Percentiles rank a stretch among this genome's conserved stretches.
These are phyloP conservation scores for Cybosia mesomella DNA, from an alignment of 2,888 invertebrate species.

Conservation along the genomic window DNA sequence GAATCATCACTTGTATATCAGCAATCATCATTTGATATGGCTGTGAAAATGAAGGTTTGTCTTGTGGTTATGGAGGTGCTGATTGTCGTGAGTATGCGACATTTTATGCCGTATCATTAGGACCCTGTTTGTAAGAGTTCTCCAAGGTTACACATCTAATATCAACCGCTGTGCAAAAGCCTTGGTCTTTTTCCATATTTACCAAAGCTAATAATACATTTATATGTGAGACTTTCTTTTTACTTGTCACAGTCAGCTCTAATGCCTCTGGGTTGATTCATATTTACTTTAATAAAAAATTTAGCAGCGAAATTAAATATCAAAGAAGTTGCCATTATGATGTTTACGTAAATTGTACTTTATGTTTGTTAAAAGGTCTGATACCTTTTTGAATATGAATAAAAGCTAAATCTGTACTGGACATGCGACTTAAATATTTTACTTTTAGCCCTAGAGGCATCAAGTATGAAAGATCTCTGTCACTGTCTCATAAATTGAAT, in stretches of 20 bases:
- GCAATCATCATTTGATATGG: not conserved
- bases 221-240: too few relatives aligned
- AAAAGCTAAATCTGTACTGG: not conserved
- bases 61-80: not conserved
- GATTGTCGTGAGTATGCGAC: not conserved
- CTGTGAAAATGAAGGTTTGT: constrained; percentile 3
- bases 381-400: not conserved
- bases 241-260: not conserved
- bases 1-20: not conserved
- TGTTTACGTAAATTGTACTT: not conserved
- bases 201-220: not conserved
- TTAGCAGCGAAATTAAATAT: not conserved
- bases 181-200: not conserved
- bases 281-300: not conserved
- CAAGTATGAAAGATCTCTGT: not conserved
- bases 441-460: not conserved
- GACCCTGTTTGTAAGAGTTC: not conserved
- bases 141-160: not conserved
- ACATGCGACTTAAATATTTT: not conserved
- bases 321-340: not conserved
- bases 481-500: not conserved
- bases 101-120: not conserved
- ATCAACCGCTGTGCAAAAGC: not conserved
- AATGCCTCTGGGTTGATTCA: not conserved
- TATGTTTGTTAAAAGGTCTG: not conserved